Conservation (phyloP, 2,888 invertebrate genomes). For the Argyra leucocephala region DNA sequence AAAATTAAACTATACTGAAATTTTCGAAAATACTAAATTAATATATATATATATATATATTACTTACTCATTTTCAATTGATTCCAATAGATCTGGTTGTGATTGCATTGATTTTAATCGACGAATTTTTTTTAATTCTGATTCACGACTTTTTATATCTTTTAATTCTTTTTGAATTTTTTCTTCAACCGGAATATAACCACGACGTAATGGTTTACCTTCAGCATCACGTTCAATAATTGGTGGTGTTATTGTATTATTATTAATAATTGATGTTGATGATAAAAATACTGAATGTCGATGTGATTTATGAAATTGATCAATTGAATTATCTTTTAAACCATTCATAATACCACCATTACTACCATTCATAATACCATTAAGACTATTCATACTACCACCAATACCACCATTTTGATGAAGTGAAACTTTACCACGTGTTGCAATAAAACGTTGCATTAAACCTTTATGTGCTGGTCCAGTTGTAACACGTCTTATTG, state of each 20-base stretch:
- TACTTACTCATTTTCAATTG: slow-evolving; percentile 50
- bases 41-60: no score
- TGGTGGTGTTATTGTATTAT: slow-evolving; percentile 34
- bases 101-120: slow-evolving; percentile 52
- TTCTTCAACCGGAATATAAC: slow-evolving; percentile 75
- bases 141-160: slow-evolving; percentile 74
- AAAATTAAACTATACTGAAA: no score
- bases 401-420: slow-evolving; percentile 17
- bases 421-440: slow-evolving; percentile 57
- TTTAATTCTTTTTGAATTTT: slow-evolving; percentile 78
- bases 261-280: no score
- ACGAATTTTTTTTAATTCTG: slow-evolving; percentile 63
- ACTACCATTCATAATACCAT: slow-evolving; percentile 13
- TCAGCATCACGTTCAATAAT: slow-evolving; percentile 50
- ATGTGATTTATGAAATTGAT: slow-evolving; percentile 27
- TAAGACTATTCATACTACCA: not conserved
- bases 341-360: slow-evolving; percentile 13
- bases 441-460: slow-evolving; percentile 77
- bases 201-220: slow-evolving; percentile 60
- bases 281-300: slow-evolving; percentile 33
- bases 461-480: slow-evolving; percentile 61
- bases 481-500: slow-evolving; percentile 53
- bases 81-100: slow-evolving; percentile 54
- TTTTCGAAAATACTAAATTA: no score
- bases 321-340: slow-evolving; percentile 23